Base-by-base conservation (phyloP, 2,113 vertebrate species). In the Sminthopsis crassicaudata region DNA sequence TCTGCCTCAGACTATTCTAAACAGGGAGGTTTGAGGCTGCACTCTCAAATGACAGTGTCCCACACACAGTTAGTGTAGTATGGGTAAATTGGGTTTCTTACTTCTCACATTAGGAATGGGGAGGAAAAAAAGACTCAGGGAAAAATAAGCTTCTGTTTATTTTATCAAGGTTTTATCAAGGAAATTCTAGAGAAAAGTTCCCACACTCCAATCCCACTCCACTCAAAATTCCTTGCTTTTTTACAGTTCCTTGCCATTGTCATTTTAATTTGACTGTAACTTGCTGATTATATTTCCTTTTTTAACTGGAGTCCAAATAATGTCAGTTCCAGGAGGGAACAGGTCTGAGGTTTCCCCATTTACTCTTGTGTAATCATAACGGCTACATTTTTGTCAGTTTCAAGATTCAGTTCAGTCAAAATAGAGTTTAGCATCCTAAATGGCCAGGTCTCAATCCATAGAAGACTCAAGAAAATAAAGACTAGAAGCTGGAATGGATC, bases 111-210 rank as follows among this genome's bases (percentile, higher is more conserved):
- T 96, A 95, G 96, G 95, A 53, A 92, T 94, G 91, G 95, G 96
- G 97, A 97, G 50, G 9, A 97, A 97, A 97, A 97, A 88, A 91
- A 93, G 95, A 57, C 97, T 94, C 95, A 95, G 76, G 93, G 57
- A 94, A 96, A 97, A 97, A 96, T 92, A 96, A 97, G 95, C 96
- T 97, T 96, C 96, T 97, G 96, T 97, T 48, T 95, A 97, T 96
- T 97, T 97, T 97, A 98, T 97, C 98, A 95, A 96, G 94, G 96
- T 93, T 67, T 90, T 95, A 97, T 97, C 98, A 95, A 96, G 96
- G 97, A 97, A 98, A 97, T 92, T 97, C 96, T 97, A 97, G 97
- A 97, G 93, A 95, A 94, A 96, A 95, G 96, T 97, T 97, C 98
- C 96, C 98, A 97, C 97, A 97, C 94, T 97, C 97, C 57, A 9